A percentile compares a stretch with the other conserved stretches of the same genome.
These are phyloP conservation scores for Bubo scandiacus DNA, from an alignment of 2,113 vertebrate genomes.

Conservation along the genomic window DNA sequence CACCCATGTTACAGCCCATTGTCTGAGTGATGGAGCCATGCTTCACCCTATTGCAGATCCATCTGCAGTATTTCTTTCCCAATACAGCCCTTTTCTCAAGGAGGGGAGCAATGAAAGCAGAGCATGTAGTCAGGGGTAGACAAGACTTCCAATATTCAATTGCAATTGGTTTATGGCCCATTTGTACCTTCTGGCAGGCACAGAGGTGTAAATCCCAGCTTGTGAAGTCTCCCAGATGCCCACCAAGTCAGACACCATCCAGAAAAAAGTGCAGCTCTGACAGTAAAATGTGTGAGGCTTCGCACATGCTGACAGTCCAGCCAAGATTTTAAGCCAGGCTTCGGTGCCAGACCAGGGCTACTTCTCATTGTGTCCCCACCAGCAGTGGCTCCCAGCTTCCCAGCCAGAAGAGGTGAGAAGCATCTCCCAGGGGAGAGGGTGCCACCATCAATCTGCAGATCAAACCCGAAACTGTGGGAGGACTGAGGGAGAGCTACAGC, in stretches of 20 bases:
- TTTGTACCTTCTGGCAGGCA: neutral
- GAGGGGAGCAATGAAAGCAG: neutral
- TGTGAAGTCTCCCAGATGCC: neutral
- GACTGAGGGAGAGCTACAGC: rapidly evolving
- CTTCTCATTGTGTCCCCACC: rapidly evolving
- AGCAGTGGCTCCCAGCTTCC: neutral
- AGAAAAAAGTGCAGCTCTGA: neutral
- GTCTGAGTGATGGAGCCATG: neutral
- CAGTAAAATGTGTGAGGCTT: neutral
- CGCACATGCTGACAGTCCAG: rapidly evolving
- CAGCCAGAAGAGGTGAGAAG: neutral
- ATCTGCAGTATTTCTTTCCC: neutral
- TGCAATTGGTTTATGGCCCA: neutral
- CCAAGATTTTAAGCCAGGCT: neutral
- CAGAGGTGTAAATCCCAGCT: neutral
- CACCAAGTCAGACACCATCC: neutral
- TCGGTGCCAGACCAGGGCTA: neutral
- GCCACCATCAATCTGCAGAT: neutral
- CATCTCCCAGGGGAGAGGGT: neutral
- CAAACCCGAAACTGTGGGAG: rapidly evolving
- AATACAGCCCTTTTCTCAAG: neutral
- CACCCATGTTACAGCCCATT: rapidly evolving
- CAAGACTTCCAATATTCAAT: neutral
- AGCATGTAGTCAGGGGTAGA: neutral
- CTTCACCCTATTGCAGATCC: neutral